phyloP scores from a whole-genome alignment of 2,797 vertebrate genomes.

The Acanthurus leucopareius region DNA sequence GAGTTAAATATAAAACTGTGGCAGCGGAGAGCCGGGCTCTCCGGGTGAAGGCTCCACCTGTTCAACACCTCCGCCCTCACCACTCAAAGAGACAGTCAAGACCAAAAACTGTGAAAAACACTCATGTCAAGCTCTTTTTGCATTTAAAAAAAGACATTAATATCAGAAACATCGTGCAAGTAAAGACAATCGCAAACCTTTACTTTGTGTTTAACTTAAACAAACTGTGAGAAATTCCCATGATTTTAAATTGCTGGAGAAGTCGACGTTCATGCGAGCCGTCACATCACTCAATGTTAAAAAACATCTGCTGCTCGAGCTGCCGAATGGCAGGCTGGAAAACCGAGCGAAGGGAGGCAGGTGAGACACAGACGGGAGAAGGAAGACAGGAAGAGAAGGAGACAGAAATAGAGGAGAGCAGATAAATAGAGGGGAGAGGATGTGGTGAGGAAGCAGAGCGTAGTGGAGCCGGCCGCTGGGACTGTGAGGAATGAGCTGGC shows the following conservation, averaged over 20 bases:
- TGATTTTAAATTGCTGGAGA: slow-evolving; percentile 46
- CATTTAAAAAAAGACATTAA: not conserved
- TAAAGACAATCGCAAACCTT: not conserved
- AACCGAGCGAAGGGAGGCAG: slow-evolving; percentile 42
- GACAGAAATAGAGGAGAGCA: slow-evolving; percentile 71
- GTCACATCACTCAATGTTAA: slow-evolving; percentile 34
- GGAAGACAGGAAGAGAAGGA: slow-evolving; percentile 57
- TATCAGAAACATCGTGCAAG: not conserved
- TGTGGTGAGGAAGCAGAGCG: slow-evolving; percentile 77
- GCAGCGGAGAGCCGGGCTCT: slow-evolving; percentile 45
- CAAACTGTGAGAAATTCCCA: slow-evolving; percentile 18
- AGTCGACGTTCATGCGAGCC: slow-evolving; percentile 26
- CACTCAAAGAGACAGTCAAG: slow-evolving; percentile 15
- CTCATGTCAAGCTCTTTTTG: not conserved
- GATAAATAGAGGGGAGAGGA: slow-evolving; percentile 73
- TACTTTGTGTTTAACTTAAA: slow-evolving; percentile 18
- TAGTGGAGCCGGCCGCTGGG: slow-evolving; percentile 78
- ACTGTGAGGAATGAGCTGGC: slow-evolving; percentile 82
- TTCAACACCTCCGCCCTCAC: slow-evolving; percentile 45
- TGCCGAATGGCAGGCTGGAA: slow-evolving; percentile 61
- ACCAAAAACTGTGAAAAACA: slow-evolving; percentile 5
- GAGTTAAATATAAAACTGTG: slow-evolving; percentile 74
- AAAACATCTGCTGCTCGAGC: slow-evolving; percentile 68
- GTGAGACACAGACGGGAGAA: slow-evolving; percentile 60
- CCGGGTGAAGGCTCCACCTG: slow-evolving; percentile 58